These are phyloP conservation scores for Pteromalus puparum DNA, from an alignment of 1,140 invertebrate species.

Conservation along the genomic window DNA sequence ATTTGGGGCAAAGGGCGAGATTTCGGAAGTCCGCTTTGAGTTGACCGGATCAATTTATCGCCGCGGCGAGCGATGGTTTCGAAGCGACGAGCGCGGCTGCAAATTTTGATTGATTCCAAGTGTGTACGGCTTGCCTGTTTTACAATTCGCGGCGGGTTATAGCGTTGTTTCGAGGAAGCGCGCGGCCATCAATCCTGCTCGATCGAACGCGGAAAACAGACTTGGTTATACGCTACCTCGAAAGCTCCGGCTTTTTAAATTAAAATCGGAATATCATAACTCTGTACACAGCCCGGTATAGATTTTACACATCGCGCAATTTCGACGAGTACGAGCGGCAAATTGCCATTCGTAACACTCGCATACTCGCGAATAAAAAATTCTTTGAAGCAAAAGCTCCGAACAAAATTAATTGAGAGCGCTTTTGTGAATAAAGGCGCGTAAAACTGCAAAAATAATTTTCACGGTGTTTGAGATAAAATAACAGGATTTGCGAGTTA, in stretches of 20 bases:
- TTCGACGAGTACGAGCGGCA: too few species aligned
- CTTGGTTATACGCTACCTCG: too few species aligned
- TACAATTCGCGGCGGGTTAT: neutral
- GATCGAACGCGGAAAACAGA: neutral
- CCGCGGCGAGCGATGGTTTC: too few species aligned
- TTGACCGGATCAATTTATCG: neutral
- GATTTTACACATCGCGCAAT: too few species aligned
- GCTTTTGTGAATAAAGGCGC: too few species aligned
- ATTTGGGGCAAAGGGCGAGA: neutral
- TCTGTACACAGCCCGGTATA: neutral
- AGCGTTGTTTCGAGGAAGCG: neutral
- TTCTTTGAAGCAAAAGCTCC: too few species aligned
- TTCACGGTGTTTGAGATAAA: too few species aligned
- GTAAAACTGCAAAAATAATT: too few species aligned
- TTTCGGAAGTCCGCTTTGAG: neutral
- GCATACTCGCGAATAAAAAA: too few species aligned
- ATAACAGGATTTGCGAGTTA: too few species aligned
- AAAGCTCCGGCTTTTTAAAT: neutral
- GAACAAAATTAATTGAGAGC: too few species aligned
- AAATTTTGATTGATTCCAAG: neutral
- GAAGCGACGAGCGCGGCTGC: neutral
- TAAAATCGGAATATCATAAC: neutral
- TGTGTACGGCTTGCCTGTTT: neutral
- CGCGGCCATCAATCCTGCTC: neutral
- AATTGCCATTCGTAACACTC: too few species aligned